Evolutionary conservation across 2,888 invertebrate species (phyloP), one percentile per base, ranked within the genome.

Genomic region (Drosophila silvestris): DNA sequence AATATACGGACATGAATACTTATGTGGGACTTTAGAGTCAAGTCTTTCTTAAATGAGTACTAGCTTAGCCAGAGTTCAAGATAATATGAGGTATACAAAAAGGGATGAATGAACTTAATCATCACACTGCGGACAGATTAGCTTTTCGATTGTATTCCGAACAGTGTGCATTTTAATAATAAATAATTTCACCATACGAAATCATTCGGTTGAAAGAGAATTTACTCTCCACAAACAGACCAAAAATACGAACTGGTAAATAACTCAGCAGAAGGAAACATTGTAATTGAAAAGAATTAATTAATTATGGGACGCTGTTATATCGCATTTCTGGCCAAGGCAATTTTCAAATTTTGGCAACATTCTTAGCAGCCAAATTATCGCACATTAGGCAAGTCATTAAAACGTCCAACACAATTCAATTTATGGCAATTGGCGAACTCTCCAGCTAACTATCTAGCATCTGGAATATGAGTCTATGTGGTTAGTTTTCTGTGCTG

Each of bases 381-480:
- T 75, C 60, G 70, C 75, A 63, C 63, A 75, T 75, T 75, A 75
- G 64, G 16, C 57, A 62, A 80, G 60, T 76, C 66, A 71, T 71
- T 77, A 77, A 77, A 77, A 73, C 59, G 68, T 73, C 57, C 68
- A 58, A 54, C 65, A 60, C 50, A 71, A 68, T 62, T 79, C 41
- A 79, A 79, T 79, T 79, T 79, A 70, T 79, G 63, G 72, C 79
- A 71, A 72, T 75, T 39, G 72, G 65, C 56, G 33, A 74, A 54
- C 58, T 69, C 30, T 12, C 54, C 28, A 35, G 52, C 39, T 58
- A 58, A 39, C 44, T 59, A 71, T 71, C 39, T 51, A 52, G 26
- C 74, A 66, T 16, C 70, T 61, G 56, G 41, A 53, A 68, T 68
- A 57, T 75, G 60, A 69, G 69, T 74, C 39, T 14, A 32, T 74